Evolutionary conservation across 2,888 invertebrate genomes (phyloP).

Genomic region (Tholera decimalis): DNA sequence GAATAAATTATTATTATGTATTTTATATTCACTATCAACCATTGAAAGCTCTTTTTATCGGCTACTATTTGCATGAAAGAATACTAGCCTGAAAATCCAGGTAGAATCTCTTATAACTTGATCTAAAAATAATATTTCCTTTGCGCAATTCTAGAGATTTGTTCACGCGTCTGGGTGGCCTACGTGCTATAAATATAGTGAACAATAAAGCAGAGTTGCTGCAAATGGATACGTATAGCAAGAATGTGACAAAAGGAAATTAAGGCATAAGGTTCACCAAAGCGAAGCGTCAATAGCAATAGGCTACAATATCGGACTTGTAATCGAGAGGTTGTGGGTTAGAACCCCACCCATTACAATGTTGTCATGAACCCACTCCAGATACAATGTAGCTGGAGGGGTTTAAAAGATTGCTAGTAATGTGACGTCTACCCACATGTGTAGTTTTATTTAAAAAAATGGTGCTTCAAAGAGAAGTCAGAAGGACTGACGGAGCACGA

Average conservation of each 20-base stretch:
- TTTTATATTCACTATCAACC: slow-evolving; percentile 9
- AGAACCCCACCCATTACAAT: too few relatives aligned
- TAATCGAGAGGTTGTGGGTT: too few relatives aligned
- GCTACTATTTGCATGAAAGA: background rate
- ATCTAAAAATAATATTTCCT: slow-evolving; percentile 40
- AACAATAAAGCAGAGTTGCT: slow-evolving; percentile 17
- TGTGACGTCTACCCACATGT: too few relatives aligned
- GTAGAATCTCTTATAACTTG: slow-evolving; percentile 12
- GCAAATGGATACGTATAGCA: slow-evolving; percentile 24
- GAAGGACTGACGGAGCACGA: too few relatives aligned
- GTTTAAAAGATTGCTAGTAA: too few relatives aligned
- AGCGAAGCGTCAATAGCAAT: too few relatives aligned
- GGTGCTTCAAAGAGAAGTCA: too few relatives aligned
- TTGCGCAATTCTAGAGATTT: slow-evolving; percentile 5
- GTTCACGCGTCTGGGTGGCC: slow-evolving; percentile 26
- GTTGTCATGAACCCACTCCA: too few relatives aligned
- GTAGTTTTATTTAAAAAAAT: too few relatives aligned
- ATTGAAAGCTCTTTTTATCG: slow-evolving; percentile 3
- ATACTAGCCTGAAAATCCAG: slow-evolving; percentile 7
- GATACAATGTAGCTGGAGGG: too few relatives aligned
- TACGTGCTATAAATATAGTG: slow-evolving; percentile 22
- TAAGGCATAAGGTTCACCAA: slow-evolving; percentile 8
- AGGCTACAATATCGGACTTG: too few relatives aligned
- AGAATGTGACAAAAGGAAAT: slow-evolving; percentile 18
- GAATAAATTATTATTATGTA: too few relatives aligned